Evolutionary conservation across 2,888 invertebrate species (phyloP).

Genomic region (Aleiodes leptofemur): DNA sequence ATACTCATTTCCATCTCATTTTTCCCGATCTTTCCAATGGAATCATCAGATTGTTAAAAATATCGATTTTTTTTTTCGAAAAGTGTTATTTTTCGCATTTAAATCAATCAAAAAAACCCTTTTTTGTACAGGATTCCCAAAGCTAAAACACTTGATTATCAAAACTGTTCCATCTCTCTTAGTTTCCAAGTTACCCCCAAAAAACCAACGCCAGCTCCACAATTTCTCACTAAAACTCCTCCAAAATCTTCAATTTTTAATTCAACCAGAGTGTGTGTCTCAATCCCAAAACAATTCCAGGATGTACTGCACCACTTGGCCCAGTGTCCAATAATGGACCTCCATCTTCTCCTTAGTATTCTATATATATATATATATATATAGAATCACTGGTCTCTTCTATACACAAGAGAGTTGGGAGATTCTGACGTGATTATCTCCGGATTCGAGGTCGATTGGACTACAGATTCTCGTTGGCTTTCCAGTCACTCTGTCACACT

Average conservation of each 20-base stretch:
- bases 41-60: neutral
- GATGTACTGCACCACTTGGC: too few relatives aligned
- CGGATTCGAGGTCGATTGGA: slow-evolving; percentile 36
- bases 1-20: neutral
- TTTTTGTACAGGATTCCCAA: too few relatives aligned
- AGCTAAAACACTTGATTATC: too few relatives aligned
- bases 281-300: too few relatives aligned
- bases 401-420: slow-evolving; percentile 1
- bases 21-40: neutral
- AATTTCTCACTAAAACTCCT: too few relatives aligned
- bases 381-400: neutral
- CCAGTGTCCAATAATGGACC: slow-evolving; percentile 9
- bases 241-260: too few relatives aligned
- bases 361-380: slow-evolving; percentile 24
- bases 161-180: too few relatives aligned
- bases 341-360: too few relatives aligned
- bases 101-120: neutral
- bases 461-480: slow-evolving; percentile 26
- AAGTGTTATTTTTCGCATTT: neutral
- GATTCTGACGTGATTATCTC: slow-evolving; percentile 38
- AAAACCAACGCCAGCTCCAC: too few relatives aligned
- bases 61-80: too few relatives aligned
- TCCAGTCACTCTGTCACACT: slow-evolving; percentile 16
- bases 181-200: too few relatives aligned
- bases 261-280: too few relatives aligned